Conservation (phyloP, 2,113 vertebrate genomes). For the Catharus minimus region DNA sequence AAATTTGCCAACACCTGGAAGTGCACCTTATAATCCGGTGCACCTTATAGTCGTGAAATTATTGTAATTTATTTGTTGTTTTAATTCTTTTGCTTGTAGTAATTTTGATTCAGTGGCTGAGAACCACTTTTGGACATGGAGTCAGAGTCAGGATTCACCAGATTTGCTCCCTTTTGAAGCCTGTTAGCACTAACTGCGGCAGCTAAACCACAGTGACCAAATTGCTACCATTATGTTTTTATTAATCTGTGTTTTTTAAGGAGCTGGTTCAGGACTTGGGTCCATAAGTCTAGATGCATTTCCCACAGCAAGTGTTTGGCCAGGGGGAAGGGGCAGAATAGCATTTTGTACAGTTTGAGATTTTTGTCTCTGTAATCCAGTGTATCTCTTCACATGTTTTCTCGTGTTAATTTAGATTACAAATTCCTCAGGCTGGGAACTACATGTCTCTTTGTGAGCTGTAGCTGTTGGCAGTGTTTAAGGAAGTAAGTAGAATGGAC, state of each 20-base stretch:
- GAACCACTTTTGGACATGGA: background rate
- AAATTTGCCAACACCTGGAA: too few species aligned
- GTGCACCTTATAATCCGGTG: too few species aligned
- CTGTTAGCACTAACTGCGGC: background rate
- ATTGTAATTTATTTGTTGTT: background rate
- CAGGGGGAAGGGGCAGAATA: background rate
- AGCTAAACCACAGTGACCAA: background rate
- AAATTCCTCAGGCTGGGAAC: background rate
- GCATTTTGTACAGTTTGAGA: background rate
- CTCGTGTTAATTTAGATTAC: background rate
- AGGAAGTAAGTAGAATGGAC: background rate
- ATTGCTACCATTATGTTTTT: background rate
- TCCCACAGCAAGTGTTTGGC: background rate
- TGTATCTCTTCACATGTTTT: background rate
- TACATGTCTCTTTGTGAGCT: background rate
- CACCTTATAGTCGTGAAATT: too few species aligned
- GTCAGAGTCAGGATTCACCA: background rate
- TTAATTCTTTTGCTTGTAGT: background rate
- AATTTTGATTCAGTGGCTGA: background rate
- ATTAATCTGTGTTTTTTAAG: background rate
- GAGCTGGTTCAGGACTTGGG: background rate
- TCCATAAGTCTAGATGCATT: background rate
- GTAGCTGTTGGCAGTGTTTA: background rate
- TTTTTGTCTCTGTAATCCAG: background rate
- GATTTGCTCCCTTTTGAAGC: background rate